These are phyloP conservation scores for Crocuta crocuta DNA, from an alignment of 2,113 vertebrate genomes.

Conservation along the genomic window DNA sequence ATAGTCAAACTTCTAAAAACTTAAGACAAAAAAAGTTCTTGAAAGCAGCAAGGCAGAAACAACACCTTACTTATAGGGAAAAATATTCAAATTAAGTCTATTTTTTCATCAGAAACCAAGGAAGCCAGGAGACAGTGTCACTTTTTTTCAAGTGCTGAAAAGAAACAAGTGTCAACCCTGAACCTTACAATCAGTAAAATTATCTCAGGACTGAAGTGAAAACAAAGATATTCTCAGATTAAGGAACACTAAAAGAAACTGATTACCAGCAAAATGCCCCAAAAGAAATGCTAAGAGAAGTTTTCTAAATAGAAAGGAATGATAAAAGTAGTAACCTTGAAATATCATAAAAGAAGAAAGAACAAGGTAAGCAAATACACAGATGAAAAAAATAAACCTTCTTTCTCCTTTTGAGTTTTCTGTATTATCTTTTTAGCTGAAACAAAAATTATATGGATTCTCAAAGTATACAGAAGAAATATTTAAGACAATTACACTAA, in stretches of 20 bases:
- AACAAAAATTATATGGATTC: not conserved
- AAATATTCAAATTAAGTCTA: not conserved
- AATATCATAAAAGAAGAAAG: not conserved
- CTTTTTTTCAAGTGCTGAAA: not conserved
- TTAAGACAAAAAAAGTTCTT: not conserved
- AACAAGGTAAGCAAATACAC: not conserved
- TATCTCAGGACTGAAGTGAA: not conserved
- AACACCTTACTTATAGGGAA: not conserved
- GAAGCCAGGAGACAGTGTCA: not conserved
- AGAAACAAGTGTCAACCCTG: not conserved
- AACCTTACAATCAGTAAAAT: not conserved
- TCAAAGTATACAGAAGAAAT: not conserved
- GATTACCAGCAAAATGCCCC: not conserved
- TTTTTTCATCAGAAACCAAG: not conserved
- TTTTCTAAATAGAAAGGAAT: not conserved
- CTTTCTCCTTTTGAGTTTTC: not conserved
- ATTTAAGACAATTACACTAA: not conserved
- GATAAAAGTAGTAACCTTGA: not conserved
- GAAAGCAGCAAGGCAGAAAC: not conserved
- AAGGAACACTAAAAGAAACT: not conserved
- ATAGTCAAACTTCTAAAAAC: not conserved
- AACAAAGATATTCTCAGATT: not conserved
- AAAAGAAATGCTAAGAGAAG: not conserved
- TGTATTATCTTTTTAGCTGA: not conserved
- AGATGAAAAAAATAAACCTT: not conserved